phyloP scores from a whole-genome alignment of 2,797 vertebrate genomes.

The Kryptolebias ocellatus region DNA sequence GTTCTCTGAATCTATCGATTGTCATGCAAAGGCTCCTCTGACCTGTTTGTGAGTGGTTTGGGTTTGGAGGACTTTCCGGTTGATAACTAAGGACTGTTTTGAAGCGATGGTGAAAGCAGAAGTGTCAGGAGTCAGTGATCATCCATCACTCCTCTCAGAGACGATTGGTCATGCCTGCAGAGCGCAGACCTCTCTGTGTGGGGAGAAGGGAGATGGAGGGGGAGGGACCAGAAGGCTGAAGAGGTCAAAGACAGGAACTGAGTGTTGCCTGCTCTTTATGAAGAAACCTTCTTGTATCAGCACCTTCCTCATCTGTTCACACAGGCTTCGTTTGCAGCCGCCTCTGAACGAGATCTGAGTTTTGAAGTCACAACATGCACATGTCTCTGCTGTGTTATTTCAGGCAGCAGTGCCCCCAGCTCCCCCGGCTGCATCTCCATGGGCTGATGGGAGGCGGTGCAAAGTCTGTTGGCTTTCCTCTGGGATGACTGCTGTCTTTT shows the following conservation, averaged over 20 bases:
- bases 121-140: slow-evolving; percentile 43
- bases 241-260: slow-evolving; percentile 43
- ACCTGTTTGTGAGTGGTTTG: slow-evolving; percentile 17
- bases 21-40: slow-evolving; percentile 11
- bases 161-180: slow-evolving; percentile 63
- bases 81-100: slow-evolving; percentile 33
- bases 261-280: slow-evolving; percentile 28
- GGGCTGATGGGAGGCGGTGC: slow-evolving; percentile 51
- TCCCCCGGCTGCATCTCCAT: slow-evolving; percentile 36
- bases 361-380: slow-evolving; percentile 31
- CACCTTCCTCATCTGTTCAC: slow-evolving; percentile 16
- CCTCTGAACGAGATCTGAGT: slow-evolving; percentile 48
- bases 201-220: slow-evolving; percentile 6
- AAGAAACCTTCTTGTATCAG: slow-evolving; percentile 34
- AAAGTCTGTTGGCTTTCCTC: slow-evolving; percentile 61
- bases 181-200: slow-evolving; percentile 23
- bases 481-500: slow-evolving; percentile 64
- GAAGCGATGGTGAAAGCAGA: slow-evolving; percentile 15
- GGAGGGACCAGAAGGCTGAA: slow-evolving; percentile 25
- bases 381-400: slow-evolving; percentile 60
- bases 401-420: slow-evolving; percentile 47
- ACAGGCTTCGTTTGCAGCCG: slow-evolving; percentile 27
- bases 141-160: slow-evolving; percentile 58
- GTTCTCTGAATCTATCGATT: slow-evolving; percentile 29
- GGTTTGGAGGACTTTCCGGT: neutral